Evolutionary conservation across 2,113 vertebrate genomes (phyloP).

Genomic region (Zeus faber): DNA sequence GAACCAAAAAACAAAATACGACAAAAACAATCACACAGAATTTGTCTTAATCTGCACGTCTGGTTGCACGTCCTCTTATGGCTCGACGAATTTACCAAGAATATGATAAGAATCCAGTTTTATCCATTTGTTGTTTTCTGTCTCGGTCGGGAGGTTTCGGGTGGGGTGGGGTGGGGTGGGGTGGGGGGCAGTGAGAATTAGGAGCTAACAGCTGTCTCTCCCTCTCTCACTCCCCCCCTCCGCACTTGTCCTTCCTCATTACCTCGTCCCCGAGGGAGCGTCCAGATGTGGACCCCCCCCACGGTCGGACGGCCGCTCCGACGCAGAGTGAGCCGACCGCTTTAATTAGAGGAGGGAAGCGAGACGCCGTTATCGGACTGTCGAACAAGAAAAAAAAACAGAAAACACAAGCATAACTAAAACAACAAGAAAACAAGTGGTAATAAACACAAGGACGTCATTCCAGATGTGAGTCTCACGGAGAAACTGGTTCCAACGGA

Average conservation of each 20-base stretch:
- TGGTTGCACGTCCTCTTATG: too few species aligned
- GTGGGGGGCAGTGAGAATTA: slow-evolving; percentile 45
- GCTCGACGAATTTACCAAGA: too few species aligned
- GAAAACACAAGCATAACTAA: too few species aligned
- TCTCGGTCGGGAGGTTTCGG: neutral
- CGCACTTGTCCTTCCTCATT: slow-evolving; percentile 48
- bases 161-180: neutral
- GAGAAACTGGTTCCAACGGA: too few species aligned
- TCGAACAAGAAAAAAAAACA: slow-evolving; percentile 18
- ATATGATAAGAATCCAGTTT: neutral
- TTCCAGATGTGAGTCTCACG: too few species aligned
- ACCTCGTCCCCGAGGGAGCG: slow-evolving; percentile 49
- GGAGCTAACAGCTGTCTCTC: slow-evolving; percentile 54
- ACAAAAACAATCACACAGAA: too few species aligned
- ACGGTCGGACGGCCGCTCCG: slow-evolving; percentile 34
- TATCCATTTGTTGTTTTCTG: neutral
- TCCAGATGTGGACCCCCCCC: slow-evolving; percentile 42
- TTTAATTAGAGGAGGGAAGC: slow-evolving; percentile 58
- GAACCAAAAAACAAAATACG: too few species aligned
- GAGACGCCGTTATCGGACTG: slow-evolving; percentile 55
- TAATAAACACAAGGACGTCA: too few species aligned
- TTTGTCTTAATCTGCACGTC: too few species aligned
- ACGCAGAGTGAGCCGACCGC: slow-evolving; percentile 37
- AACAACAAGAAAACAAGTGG: too few species aligned
- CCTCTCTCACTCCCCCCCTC: slow-evolving; percentile 27